A percentile compares a stretch with the other conserved stretches of the same genome.
phyloP scores from a whole-genome alignment of 2,888 invertebrate species.

The Nemoura dubitans region DNA sequence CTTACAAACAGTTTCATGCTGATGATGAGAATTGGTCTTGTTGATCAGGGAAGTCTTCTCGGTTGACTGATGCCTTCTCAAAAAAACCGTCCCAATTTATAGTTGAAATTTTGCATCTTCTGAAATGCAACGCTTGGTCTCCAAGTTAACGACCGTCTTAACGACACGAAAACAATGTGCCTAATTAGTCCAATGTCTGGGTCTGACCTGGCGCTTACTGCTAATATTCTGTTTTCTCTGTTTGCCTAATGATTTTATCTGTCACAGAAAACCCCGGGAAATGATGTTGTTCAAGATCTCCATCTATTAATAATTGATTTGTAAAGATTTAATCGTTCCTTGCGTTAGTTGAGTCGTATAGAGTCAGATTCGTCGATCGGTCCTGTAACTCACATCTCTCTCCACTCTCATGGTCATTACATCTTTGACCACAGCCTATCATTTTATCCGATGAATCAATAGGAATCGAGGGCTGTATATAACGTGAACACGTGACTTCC shows the following conservation, averaged over 20 bases:
- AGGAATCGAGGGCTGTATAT: too few relatives aligned
- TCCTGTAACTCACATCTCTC: too few relatives aligned
- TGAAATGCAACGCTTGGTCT: neutral
- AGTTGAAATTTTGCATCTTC: neutral
- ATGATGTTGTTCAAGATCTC: neutral
- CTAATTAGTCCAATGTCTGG: neutral
- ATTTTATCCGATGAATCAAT: neutral
- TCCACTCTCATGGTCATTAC: too few relatives aligned
- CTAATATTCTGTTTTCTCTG: neutral
- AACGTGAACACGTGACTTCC: too few relatives aligned
- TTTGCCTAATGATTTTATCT: neutral
- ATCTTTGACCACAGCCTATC: neutral
- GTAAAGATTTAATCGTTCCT: too few relatives aligned
- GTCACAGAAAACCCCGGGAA: neutral
- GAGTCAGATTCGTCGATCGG: too few relatives aligned
- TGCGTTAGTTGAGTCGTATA: too few relatives aligned
- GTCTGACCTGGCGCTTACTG: neutral
- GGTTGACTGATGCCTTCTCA: neutral
- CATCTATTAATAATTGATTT: too few relatives aligned
- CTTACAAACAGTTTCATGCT: neutral
- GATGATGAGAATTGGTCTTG: neutral
- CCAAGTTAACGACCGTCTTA: neutral
- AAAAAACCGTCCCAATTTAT: neutral
- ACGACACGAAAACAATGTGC: neutral
- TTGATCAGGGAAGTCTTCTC: neutral